phyloP scores from a whole-genome alignment of 2,797 vertebrate species.

The Characodon lateralis region DNA sequence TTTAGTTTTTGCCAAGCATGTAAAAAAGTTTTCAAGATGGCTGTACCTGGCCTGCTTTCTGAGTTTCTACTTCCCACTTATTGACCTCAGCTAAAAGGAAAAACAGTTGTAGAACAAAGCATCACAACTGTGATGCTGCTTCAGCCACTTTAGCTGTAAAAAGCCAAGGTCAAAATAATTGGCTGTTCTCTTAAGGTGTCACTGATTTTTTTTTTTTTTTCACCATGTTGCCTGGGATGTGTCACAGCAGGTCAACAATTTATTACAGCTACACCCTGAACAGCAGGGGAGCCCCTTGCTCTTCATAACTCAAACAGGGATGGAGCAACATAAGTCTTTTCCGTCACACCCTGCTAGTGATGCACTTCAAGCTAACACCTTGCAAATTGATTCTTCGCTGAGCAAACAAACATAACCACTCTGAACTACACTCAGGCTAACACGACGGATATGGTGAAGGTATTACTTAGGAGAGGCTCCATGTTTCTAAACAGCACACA shows the following conservation, averaged over 20 bases:
- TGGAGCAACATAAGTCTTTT: conserved; percentile 51
- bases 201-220: conserved; percentile 34
- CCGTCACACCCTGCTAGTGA: conserved; percentile 50
- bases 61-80: conserved; percentile 33
- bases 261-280: conserved; percentile 32
- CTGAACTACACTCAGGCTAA: conserved; percentile 44
- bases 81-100: conserved; percentile 19
- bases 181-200: conserved; percentile 44
- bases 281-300: conserved; percentile 39
- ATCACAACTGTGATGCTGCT: conserved; percentile 28
- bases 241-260: conserved; percentile 59
- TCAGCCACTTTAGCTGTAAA: conserved; percentile 19
- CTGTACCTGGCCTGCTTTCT: conserved; percentile 62
- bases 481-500: neutral
- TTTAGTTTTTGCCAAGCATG: conserved; percentile 46
- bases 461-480: conserved; percentile 10
- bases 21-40: conserved; percentile 43
- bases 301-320: conserved; percentile 57
- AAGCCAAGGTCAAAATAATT: conserved; percentile 67
- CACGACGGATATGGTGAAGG: conserved; percentile 37
- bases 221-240: conserved; percentile 26
- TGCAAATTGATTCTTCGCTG: conserved; percentile 55
- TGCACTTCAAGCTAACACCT: conserved; percentile 56
- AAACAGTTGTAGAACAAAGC: conserved; percentile 38
- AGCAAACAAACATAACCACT: conserved; percentile 58